phyloP scores from a whole-genome alignment of 2,888 invertebrate species.

The Tillus elongatus region DNA sequence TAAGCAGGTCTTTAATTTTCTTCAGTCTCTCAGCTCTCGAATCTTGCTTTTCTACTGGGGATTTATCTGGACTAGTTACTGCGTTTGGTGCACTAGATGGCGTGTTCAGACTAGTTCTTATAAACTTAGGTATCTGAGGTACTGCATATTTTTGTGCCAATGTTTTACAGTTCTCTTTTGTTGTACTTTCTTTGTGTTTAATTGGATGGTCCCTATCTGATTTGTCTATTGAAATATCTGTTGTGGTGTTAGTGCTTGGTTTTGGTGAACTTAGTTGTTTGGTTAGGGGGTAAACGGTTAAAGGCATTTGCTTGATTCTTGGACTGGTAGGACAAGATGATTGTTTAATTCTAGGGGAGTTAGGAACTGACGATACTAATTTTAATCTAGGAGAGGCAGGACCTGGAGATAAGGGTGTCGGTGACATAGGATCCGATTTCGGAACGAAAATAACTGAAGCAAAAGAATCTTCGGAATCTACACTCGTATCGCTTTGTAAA shows the following conservation, averaged over 20 bases:
- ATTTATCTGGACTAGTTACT: constrained; percentile 22
- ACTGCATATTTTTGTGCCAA: constrained; percentile 39
- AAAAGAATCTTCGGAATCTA: constrained; percentile 89
- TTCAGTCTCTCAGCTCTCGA: constrained; percentile 53
- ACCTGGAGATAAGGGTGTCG: constrained; percentile 52
- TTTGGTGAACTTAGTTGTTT: constrained; percentile 53
- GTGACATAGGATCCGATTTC: constrained; percentile 64
- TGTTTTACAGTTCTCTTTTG: constrained; percentile 20
- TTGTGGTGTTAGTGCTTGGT: constrained; percentile 36
- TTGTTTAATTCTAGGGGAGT: constrained; percentile 65
- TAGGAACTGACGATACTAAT: constrained; percentile 66
- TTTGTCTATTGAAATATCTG: constrained; percentile 37
- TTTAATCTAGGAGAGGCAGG: constrained; percentile 54
- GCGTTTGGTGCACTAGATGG: constrained; percentile 12
- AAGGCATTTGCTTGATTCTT: constrained; percentile 53
- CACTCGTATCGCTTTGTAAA: constrained; percentile 86
- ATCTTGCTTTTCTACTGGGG: constrained; percentile 21
- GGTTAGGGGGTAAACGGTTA: constrained; percentile 48
- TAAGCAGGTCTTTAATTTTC: constrained; percentile 62
- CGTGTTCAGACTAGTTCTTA: constrained; percentile 29
- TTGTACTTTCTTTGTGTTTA: constrained; percentile 24
- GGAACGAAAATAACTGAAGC: constrained; percentile 88
- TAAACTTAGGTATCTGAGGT: constrained; percentile 38
- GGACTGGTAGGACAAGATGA: constrained; percentile 60
- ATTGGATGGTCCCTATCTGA: constrained; percentile 33